Evolutionary conservation across 2,113 vertebrate genomes (phyloP).

Genomic region (Danio rerio): DNA sequence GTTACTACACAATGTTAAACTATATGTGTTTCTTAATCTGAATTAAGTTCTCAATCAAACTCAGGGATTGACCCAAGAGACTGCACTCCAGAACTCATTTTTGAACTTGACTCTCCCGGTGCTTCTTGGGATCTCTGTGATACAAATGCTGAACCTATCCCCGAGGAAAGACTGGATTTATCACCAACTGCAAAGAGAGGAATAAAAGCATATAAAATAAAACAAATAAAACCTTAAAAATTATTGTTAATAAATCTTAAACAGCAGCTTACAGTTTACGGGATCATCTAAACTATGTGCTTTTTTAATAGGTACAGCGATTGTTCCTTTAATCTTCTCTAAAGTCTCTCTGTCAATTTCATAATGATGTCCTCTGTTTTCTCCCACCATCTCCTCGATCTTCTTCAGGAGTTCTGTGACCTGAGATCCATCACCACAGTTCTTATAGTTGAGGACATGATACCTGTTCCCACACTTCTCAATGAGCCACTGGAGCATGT

Average conservation of each 20-base stretch:
- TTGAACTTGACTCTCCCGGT: not conserved
- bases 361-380: not conserved
- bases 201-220: not conserved
- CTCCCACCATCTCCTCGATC: not conserved
- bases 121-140: not conserved
- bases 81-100: not conserved
- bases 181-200: not conserved
- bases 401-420: conserved; percentile 8
- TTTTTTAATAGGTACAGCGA: not conserved
- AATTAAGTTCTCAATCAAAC: not conserved
- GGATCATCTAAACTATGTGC: not conserved
- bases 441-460: conserved; percentile 14
- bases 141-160: not conserved
- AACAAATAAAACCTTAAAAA: not conserved
- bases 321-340: not conserved
- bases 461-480: not conserved
- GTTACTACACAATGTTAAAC: not conserved
- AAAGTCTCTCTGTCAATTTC: not conserved
- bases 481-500: not conserved
- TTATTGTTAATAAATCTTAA: too few species aligned
- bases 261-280: not conserved
- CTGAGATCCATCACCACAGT: not conserved
- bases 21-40: not conserved
- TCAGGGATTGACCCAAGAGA: conserved; percentile 16
- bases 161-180: not conserved